A percentile compares a stretch with the other conserved stretches of the same genome.
Evolutionary conservation across 1,140 invertebrate species (phyloP).

Genomic region (Oreohelix idahoensis): DNA sequence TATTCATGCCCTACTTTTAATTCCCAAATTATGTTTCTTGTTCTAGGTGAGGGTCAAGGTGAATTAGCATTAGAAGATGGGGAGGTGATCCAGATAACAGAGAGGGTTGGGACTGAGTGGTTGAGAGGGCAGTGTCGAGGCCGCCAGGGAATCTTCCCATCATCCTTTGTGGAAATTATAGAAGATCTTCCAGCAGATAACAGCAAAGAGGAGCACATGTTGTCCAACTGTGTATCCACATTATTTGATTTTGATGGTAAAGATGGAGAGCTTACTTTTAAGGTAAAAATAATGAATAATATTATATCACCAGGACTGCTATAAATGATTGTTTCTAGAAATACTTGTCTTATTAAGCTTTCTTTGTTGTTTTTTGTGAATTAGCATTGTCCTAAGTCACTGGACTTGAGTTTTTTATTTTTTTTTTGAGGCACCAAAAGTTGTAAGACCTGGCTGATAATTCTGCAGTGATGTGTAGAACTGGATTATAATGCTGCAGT

Average conservation of each 20-base stretch:
- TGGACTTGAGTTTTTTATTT: no score
- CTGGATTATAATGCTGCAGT: no score
- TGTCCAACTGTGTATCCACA: conserved; percentile 59
- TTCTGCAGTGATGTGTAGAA: no score
- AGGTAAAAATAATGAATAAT: conserved; percentile 43
- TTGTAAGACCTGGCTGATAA: no score
- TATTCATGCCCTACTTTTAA: no score
- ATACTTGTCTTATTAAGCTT: no score
- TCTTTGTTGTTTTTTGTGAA: no score
- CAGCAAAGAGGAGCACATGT: neutral
- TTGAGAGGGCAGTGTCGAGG: conserved; percentile 83
- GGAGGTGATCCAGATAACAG: conserved; percentile 76
- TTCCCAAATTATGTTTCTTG: neutral
- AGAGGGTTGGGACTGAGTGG: conserved; percentile 84
- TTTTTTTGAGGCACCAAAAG: no score
- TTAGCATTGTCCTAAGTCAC: no score
- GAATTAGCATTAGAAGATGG: conserved; percentile 79
- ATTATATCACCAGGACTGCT: no score
- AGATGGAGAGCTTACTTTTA: conserved; percentile 75
- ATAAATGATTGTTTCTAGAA: no score
- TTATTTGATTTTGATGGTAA: conserved; percentile 79
- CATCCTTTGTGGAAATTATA: conserved; percentile 81
- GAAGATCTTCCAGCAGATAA: conserved; percentile 58
- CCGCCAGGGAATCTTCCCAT: conserved; percentile 84
- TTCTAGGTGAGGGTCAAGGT: conserved; percentile 76